These are phyloP conservation scores for Diachasma alloeum DNA, from an alignment of 1,140 invertebrate genomes.

Conservation along the genomic window DNA sequence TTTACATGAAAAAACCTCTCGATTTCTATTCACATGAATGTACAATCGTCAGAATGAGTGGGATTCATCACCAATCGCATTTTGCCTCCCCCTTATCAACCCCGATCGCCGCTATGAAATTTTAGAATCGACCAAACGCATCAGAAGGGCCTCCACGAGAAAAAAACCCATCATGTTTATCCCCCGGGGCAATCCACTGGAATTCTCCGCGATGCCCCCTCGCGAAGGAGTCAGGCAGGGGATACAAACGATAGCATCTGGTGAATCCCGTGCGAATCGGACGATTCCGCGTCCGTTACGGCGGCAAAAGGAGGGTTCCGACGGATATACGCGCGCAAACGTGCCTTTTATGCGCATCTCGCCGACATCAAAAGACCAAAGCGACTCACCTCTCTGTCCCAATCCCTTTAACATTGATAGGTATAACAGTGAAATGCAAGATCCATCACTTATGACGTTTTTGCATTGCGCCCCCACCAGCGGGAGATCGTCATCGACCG, in stretches of 20 bases:
- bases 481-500: too few relatives aligned
- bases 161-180: background rate
- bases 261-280: conserved; percentile 17
- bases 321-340: background rate
- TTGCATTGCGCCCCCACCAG: background rate
- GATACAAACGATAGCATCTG: conserved; percentile 25
- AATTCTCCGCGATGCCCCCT: background rate
- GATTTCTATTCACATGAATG: too few relatives aligned
- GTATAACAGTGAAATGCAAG: background rate
- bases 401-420: conserved; percentile 1
- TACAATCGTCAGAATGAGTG: too few relatives aligned
- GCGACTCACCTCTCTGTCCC: background rate
- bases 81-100: too few relatives aligned
- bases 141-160: background rate
- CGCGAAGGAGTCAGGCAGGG: background rate
- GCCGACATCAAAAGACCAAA: conserved; percentile 26
- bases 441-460: conserved; percentile 7
- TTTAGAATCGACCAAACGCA: background rate
- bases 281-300: conserved; percentile 19
- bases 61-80: too few relatives aligned
- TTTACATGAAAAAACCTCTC: too few relatives aligned
- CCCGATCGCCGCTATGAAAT: background rate
- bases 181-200: background rate
- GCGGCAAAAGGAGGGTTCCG: background rate
- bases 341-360: conserved; percentile 25